phyloP scores from a whole-genome alignment of 2,797 vertebrate genomes.

The Oreochromis mossambicus region DNA sequence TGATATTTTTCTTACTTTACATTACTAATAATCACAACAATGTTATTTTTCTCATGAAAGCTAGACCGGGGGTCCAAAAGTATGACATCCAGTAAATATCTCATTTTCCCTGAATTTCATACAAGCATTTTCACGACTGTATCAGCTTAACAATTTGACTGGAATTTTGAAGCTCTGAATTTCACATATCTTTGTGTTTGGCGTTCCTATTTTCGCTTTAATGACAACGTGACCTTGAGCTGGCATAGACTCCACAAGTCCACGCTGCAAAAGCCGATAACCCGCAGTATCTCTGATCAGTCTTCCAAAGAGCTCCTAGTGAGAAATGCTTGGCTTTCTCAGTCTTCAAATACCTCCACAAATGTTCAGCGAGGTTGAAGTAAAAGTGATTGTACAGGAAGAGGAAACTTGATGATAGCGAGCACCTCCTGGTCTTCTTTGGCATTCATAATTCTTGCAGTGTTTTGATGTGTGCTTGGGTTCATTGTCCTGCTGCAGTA shows the following conservation, averaged over 20 bases:
- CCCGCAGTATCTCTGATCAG: background rate
- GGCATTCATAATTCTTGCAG: background rate
- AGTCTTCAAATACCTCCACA: background rate
- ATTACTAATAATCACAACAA: background rate
- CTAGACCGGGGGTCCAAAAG: background rate
- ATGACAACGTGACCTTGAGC: background rate
- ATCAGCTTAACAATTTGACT: background rate
- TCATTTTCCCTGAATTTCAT: background rate
- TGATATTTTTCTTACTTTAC: background rate
- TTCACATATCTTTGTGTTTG: background rate
- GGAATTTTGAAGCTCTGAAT: background rate
- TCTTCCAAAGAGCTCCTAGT: background rate
- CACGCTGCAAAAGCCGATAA: background rate
- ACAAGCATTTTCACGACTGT: background rate
- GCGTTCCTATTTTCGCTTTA: background rate
- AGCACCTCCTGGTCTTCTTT: background rate
- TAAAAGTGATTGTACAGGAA: background rate
- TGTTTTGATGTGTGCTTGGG: background rate
- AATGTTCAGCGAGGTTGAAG: background rate
- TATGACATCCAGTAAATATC: background rate
- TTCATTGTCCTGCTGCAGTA: background rate
- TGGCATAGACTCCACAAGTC: background rate
- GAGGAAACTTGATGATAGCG: background rate
- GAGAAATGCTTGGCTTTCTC: background rate
- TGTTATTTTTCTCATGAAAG: background rate